These are phyloP conservation scores for Notodonta dromedarius DNA, from an alignment of 2,888 invertebrate species.

Conservation along the genomic window DNA sequence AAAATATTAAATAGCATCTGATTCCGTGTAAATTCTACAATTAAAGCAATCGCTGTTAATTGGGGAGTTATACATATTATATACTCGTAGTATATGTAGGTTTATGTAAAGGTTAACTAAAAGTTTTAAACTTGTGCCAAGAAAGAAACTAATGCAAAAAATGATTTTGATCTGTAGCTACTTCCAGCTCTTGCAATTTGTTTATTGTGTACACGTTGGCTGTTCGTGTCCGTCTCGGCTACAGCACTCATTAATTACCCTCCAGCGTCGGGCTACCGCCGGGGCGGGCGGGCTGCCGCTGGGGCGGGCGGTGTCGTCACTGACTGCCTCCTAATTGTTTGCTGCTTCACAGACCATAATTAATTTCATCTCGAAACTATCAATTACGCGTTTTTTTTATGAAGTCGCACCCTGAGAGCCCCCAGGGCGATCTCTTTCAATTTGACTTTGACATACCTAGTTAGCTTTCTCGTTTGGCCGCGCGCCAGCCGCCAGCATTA, in stretches of 20 bases:
- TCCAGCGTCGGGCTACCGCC: not conserved
- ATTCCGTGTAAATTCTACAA: too few relatives aligned
- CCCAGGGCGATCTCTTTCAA: not conserved
- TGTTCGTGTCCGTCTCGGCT: not conserved
- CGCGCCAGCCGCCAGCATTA: not conserved
- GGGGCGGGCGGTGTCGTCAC: not conserved
- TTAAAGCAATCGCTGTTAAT: too few relatives aligned
- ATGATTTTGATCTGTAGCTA: too few relatives aligned
- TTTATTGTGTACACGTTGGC: not conserved
- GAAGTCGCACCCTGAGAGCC: not conserved
- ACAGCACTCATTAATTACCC: slow-evolving; percentile 1
- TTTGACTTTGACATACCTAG: not conserved
- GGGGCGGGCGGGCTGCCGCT: not conserved
- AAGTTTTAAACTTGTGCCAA: too few relatives aligned
- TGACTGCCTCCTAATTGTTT: slow-evolving; percentile 1
- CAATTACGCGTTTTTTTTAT: not conserved
- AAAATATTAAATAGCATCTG: too few relatives aligned
- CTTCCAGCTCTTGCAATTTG: too few relatives aligned
- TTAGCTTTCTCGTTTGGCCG: not conserved
- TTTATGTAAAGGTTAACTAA: too few relatives aligned
- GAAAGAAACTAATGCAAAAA: too few relatives aligned
- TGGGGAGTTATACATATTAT: too few relatives aligned
- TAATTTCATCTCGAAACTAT: not conserved
- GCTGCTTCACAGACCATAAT: not conserved
- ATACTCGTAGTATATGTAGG: too few relatives aligned